Evolutionary conservation across 2,888 invertebrate species (phyloP).

Genomic region (Chydorus sphaericus): DNA sequence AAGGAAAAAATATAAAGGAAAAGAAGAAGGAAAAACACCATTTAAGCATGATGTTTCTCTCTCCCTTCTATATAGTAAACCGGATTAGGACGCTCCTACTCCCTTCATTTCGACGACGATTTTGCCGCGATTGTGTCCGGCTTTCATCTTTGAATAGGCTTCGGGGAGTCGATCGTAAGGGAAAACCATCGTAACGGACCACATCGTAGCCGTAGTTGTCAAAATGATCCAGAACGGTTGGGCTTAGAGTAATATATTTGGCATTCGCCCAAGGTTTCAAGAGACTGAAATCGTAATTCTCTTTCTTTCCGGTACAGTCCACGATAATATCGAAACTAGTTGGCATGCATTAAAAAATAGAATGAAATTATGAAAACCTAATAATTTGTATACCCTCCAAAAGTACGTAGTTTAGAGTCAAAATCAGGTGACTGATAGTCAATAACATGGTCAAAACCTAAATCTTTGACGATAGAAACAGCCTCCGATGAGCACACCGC

Average conservation of each 20-base stretch:
- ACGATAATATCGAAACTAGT: constrained; percentile 16
- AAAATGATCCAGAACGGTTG: constrained; percentile 62
- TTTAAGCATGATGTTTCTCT: too few species aligned
- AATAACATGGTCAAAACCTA: constrained; percentile 55
- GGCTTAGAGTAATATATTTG: constrained; percentile 62
- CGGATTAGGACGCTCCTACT: too few species aligned
- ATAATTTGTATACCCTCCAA: constrained; percentile 36
- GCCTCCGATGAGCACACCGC: constrained; percentile 62
- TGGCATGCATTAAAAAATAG: constrained; percentile 18
- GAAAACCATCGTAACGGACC: constrained; percentile 43
- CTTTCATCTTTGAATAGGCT: constrained; percentile 47
- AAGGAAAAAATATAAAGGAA: too few species aligned
- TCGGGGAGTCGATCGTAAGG: constrained; percentile 49
- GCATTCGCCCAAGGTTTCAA: constrained; percentile 22
- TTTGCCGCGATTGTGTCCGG: constrained; percentile 64
- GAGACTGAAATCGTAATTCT: neutral
- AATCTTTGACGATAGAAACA: constrained; percentile 40
- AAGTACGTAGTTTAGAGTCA: constrained; percentile 38
- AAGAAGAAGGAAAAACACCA: too few species aligned
- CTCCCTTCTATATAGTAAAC: too few species aligned
- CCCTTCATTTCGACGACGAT: constrained; percentile 41
- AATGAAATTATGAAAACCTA: neutral
- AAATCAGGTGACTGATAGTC: constrained; percentile 56
- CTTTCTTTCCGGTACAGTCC: constrained; percentile 21
- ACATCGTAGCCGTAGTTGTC: constrained; percentile 55